phyloP scores from a whole-genome alignment of 2,113 vertebrate genomes.

The Ancistrus triradiatus region DNA sequence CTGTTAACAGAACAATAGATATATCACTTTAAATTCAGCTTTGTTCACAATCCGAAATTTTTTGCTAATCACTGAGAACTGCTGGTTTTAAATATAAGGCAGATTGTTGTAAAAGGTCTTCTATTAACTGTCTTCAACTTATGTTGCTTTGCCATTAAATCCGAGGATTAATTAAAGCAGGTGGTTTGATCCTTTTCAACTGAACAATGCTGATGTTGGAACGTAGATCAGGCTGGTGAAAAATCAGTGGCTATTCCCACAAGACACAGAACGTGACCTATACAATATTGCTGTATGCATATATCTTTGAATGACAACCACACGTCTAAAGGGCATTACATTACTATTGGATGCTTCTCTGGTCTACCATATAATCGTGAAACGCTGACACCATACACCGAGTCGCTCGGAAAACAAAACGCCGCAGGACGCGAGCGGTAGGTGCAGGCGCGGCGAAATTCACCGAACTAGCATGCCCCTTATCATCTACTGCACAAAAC shows the following conservation, averaged over 20 bases:
- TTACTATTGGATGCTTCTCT: constrained; percentile 48
- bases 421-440: constrained; percentile 31
- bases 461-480: constrained; percentile 16
- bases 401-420: constrained; percentile 12
- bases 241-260: constrained; percentile 67
- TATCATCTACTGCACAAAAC: constrained; percentile 42
- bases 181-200: too few relatives aligned
- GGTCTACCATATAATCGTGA: constrained; percentile 17
- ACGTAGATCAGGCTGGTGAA: constrained; percentile 68
- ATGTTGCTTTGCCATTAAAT: too few relatives aligned
- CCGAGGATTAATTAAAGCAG: too few relatives aligned
- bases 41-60: too few relatives aligned
- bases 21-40: too few relatives aligned
- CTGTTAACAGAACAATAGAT: too few relatives aligned
- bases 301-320: constrained; percentile 52
- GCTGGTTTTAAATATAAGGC: too few relatives aligned
- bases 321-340: constrained; percentile 61
- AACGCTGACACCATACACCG: constrained; percentile 29
- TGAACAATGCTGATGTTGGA: too few relatives aligned
- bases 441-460: background rate
- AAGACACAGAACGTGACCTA: constrained; percentile 56
- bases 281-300: constrained; percentile 72
- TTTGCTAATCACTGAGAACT: too few relatives aligned
- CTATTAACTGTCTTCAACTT: too few relatives aligned
- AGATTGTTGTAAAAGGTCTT: too few relatives aligned